These are phyloP conservation scores for Perizoma flavofasciatum DNA, from an alignment of 2,888 invertebrate genomes.

Conservation along the genomic window DNA sequence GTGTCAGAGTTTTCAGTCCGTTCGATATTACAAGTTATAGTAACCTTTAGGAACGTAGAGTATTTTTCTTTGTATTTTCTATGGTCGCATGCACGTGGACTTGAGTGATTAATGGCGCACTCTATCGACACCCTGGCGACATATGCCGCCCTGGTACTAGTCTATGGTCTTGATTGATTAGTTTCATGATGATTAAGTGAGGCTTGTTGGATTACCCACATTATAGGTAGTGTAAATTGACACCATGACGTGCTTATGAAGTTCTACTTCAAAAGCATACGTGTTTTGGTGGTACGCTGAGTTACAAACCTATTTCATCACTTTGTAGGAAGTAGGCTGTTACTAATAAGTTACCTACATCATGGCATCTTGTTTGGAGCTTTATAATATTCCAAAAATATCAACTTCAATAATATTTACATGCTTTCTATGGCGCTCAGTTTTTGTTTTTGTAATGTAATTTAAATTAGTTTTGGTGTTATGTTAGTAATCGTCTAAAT, in stretches of 20 bases:
- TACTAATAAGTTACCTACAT: too few relatives aligned
- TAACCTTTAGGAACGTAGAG: neutral
- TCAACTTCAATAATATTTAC: too few relatives aligned
- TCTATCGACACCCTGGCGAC: constrained; percentile 27
- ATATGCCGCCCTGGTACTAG: constrained; percentile 31
- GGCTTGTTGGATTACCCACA: neutral
- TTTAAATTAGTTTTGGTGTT: too few relatives aligned
- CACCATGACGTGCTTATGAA: neutral
- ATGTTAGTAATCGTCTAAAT: too few relatives aligned
- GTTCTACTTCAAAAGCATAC: too few relatives aligned
- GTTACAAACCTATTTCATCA: neutral
- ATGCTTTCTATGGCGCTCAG: too few relatives aligned
- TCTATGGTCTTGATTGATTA: constrained; percentile 29
- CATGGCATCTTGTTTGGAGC: too few relatives aligned
- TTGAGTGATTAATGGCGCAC: constrained; percentile 31
- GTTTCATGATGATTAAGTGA: constrained; percentile 21
- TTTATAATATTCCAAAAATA: too few relatives aligned
- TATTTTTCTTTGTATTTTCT: neutral
- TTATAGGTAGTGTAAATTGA: too few relatives aligned
- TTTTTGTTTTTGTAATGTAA: too few relatives aligned
- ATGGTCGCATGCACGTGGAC: constrained; percentile 7
- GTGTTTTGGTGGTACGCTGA: too few relatives aligned
- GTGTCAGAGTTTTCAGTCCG: too few relatives aligned
- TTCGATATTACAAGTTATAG: neutral
- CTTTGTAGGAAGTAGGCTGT: neutral